These are phyloP conservation scores for Halictus ligatus DNA, from an alignment of 2,888 invertebrate genomes.

Conservation along the genomic window DNA sequence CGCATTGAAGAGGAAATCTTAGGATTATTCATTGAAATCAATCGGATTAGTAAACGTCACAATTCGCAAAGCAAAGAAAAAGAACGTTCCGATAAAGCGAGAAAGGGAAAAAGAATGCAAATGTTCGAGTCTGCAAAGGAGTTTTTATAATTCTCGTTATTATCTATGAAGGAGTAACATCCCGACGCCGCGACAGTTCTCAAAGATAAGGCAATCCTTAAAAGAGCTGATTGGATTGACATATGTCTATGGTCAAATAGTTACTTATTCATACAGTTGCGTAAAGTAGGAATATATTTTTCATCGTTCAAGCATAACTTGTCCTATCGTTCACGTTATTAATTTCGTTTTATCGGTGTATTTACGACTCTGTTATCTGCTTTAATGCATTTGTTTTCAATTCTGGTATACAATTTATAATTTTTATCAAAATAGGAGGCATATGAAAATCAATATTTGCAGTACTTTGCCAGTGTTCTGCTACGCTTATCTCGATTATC, in stretches of 20 bases:
- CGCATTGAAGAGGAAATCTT: not conserved
- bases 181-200: not conserved
- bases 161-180: slow-evolving; percentile 27
- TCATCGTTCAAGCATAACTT: not conserved
- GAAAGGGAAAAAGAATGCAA: not conserved
- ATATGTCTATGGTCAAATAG: not conserved
- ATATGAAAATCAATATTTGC: not conserved
- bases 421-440: slow-evolving; percentile 28
- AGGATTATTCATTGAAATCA: not conserved
- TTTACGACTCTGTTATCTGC: slow-evolving; percentile 21
- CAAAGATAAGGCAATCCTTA: not conserved
- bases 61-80: not conserved
- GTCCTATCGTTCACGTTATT: not conserved
- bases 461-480: not conserved
- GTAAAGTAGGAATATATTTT: slow-evolving; percentile 6
- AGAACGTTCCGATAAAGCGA: not conserved
- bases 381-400: slow-evolving; percentile 20
- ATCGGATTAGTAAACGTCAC: not conserved
- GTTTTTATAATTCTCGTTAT: slow-evolving; percentile 12
- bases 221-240: not conserved
- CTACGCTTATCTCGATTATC: slow-evolving; percentile 14
- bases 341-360: slow-evolving; percentile 19
- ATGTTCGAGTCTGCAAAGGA: slow-evolving; percentile 1
- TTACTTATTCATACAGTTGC: not conserved
- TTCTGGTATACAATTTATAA: slow-evolving; percentile 8